Evolutionary conservation across 2,797 vertebrate species (phyloP), one percentile per base, ranked within the genome.

Genomic region (Allochrocebus solatus): DNA sequence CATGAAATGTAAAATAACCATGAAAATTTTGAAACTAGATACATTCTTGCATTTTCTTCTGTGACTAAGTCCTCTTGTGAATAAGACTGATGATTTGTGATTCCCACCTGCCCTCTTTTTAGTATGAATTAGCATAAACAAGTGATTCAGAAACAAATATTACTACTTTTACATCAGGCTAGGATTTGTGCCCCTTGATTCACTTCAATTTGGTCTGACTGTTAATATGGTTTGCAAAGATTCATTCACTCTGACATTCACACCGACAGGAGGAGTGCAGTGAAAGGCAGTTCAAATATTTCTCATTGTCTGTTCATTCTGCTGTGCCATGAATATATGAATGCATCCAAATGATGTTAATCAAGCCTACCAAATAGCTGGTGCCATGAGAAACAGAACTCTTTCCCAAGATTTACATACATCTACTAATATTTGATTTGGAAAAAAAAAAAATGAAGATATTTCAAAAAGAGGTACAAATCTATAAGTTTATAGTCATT

Each of bases 1-100:
- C 78, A 92, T 94, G 86, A 97, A 98, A 98, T 97, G 97, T 97
- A 97, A 98, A 98, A 97, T 95, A 98, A 96, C 88, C 74, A 94
- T 28, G 95, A 96, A n/a, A 95, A 75, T 50, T 84, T 91, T 90
- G 74, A 97, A 97, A 97, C 83, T 92, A 96, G 92, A 93, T 76
- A 85, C 59, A 89, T 89, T 86, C 61, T 91, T 97, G 83, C 90
- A 95, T 97, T 88, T 48, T 96, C 91, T 83, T 87, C 97, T 91
- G 95, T 95, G 96, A 94, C 94, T 97, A 93, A 97, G 28, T 84
- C 96, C 94, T 97, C 93, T 97, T 96, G 70, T 95, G 98, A 78
- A 46, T 78, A 95, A 14, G 55, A 96, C 50, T 86, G 78, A 88
- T 57, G 92, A 97, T 97, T 97, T 98, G 10, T 92, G 10, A 55